phyloP scores from a whole-genome alignment of 37 sponge, comb jelly and placozoan species.

The Ianthella basta region DNA sequence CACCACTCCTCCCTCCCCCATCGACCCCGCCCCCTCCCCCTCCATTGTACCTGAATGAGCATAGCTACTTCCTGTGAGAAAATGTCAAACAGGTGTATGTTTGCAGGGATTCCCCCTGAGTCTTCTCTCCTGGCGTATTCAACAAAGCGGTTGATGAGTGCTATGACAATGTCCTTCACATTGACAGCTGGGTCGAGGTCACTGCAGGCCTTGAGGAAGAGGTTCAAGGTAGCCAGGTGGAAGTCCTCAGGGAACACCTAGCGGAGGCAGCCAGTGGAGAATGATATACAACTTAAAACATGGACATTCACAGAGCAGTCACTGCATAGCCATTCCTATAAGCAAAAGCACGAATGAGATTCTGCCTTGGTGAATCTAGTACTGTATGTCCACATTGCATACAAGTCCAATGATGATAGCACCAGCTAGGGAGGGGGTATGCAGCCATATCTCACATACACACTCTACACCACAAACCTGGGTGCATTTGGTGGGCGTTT shows the following conservation, averaged over 20 bases:
- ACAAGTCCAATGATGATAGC: no score
- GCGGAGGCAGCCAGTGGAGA: not conserved
- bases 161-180: constrained; percentile 94
- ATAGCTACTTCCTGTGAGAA: constrained; percentile 93
- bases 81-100: constrained; percentile 92
- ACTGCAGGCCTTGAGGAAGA: constrained; percentile 84
- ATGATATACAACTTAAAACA: not conserved
- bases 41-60: constrained; percentile 93
- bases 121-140: constrained; percentile 86
- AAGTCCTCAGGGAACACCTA: constrained; percentile 99
- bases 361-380: no score
- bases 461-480: no score
- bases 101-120: constrained; percentile 80
- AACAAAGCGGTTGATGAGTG: constrained; percentile 86
- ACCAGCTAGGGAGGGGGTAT: no score
- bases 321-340: no score
- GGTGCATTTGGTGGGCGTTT: no score
- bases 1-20: no score
- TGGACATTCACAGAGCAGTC: not conserved
- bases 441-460: no score
- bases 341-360: no score
- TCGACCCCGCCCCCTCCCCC: no score
- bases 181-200: constrained; percentile 86
- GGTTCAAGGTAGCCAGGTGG: constrained; percentile 90
- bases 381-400: no score